Evolutionary conservation across 2,888 invertebrate genomes (phyloP).

Genomic region (Spatulosminthurus flaviceps): DNA sequence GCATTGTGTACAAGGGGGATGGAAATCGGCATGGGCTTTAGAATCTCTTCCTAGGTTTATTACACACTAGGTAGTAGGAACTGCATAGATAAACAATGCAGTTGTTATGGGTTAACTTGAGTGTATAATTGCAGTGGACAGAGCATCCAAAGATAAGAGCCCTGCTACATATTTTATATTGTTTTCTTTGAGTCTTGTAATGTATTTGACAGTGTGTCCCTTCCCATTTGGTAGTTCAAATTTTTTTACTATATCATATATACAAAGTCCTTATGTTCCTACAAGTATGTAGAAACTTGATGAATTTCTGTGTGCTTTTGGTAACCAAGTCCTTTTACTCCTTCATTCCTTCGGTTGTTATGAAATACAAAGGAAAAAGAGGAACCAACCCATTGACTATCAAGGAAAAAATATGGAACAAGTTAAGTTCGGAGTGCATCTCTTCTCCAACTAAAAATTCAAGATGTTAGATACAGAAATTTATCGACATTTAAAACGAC

Average conservation of each 20-base stretch:
- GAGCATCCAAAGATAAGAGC: no score
- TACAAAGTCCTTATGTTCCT: no score
- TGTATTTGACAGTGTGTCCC: constrained; percentile 35
- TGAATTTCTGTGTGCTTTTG: constrained; percentile 12
- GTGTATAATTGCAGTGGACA: background rate
- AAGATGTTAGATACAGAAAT: constrained; percentile 23
- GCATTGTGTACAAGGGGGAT: background rate
- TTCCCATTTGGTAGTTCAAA: constrained; percentile 22
- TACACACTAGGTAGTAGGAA: background rate
- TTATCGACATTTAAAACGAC: constrained; percentile 40
- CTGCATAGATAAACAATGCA: background rate
- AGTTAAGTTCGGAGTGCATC: background rate
- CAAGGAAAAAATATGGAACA: background rate
- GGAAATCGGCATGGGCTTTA: background rate
- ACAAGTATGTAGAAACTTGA: constrained; percentile 15
- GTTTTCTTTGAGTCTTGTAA: constrained; percentile 38
- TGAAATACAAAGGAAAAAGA: background rate
- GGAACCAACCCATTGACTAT: background rate
- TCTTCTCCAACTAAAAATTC: background rate
- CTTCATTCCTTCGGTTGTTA: background rate
- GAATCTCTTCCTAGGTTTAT: background rate
- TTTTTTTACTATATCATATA: no score
- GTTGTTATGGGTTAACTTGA: background rate
- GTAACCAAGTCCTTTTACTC: background rate
- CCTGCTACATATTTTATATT: constrained; percentile 34